Evolutionary conservation across 2,113 vertebrate species (phyloP), one percentile per base, ranked within the genome.

Genomic region (Sterna hirundo): DNA sequence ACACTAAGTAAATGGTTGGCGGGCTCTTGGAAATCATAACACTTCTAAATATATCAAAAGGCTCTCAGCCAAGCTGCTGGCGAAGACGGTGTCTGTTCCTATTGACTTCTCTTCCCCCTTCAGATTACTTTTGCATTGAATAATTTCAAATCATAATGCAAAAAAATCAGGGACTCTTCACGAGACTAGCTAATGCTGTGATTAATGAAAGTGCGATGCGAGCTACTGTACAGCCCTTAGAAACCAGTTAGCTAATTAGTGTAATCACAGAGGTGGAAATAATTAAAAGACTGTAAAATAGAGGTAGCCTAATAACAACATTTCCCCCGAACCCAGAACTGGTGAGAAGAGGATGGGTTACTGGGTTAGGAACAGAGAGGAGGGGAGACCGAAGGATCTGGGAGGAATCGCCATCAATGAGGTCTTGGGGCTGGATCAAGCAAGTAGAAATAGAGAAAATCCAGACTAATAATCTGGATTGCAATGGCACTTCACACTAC

Each of bases 211-310:
- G 52, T 5, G 11, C 47, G 78, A 84, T 14, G 44, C 1, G 1
- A 80, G 75, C 65, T 90, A 75, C 87, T 49, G 42, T 46, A 80
- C 15, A 72, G 78, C 75, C 49, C 54, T 87, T 85, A 54, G 68
- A 81, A 86, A 79, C 74, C 70, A 70, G 96, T 86, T 81, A 84
- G 94, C 70, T 94, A 71, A 96, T 91, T 93, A 95, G 94, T 18
- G 82, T 83, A 95, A 96, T 96, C 95, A 96, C 84, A 92, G 87
- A 94, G 92, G 88, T 86, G 81, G 94, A 96, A 94, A 92, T 95
- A 90, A 98, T 96, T 95, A 86, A 75, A 96, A 93, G 91, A 44
- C 74, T 58, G 54, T 94, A 93, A 97, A 96, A 91, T 66, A 93
- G 91, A 95, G 71, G 78, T 91, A 90, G 84, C 47, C 65, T 54